Conservation (phyloP, 2,888 invertebrate species). For the Leucozona laternaria region DNA sequence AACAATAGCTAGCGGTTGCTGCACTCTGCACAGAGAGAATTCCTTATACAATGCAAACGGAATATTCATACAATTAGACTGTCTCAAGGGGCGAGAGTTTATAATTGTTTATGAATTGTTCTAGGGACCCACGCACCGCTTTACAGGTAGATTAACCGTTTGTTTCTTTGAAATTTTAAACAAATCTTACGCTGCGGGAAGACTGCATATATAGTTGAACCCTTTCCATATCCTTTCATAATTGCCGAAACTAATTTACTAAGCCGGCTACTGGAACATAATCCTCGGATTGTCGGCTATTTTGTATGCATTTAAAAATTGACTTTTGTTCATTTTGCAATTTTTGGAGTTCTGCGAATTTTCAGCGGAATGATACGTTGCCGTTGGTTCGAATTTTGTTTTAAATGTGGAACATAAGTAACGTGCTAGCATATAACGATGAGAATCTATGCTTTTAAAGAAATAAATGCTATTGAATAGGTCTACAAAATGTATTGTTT, state of each 20-base stretch:
- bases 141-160: constrained; percentile 59
- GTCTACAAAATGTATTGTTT: too few relatives aligned
- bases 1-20: constrained; percentile 53
- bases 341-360: constrained; percentile 37
- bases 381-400: constrained; percentile 1
- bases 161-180: constrained; percentile 28
- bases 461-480: too few relatives aligned
- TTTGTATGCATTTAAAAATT: constrained; percentile 42
- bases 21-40: constrained; percentile 12
- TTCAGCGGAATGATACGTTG: neutral
- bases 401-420: neutral
- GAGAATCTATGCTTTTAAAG: too few relatives aligned
- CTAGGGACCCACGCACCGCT: constrained; percentile 33
- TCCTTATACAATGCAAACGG: constrained; percentile 27
- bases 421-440: too few relatives aligned
- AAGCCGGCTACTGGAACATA: constrained; percentile 64
- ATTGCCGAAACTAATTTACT: constrained; percentile 72
- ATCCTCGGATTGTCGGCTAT: constrained; percentile 61
- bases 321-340: constrained; percentile 38
- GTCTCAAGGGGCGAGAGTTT: constrained; percentile 63
- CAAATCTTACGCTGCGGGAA: neutral
- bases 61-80: constrained; percentile 49
- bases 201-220: constrained; percentile 4
- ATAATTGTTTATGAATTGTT: constrained; percentile 71
- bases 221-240: constrained; percentile 62